Base-by-base conservation (phyloP, 2,888 invertebrate species). In the Aplocera efformata region DNA sequence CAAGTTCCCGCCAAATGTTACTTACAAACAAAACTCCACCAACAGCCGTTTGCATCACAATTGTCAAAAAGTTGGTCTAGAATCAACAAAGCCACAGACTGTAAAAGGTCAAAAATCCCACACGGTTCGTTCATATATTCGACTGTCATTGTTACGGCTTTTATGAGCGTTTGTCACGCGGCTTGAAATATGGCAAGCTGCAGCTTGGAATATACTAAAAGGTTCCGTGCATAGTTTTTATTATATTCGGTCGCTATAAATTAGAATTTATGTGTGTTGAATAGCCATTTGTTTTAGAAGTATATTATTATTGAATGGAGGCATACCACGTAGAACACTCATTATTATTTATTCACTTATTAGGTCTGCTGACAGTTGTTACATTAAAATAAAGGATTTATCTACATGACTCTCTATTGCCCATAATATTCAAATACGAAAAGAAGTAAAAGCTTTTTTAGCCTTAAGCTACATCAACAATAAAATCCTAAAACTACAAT, bases 111-210 rank as follows among this genome's bases (percentile, higher is more conserved):
- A 55, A 48, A 48, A 50, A 23, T 32, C 45, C 60, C 56, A 58
- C 61, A 60, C 54, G 48, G 48, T 57, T 62, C 30, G 33, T 32
- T 63, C 66, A 67, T 73, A 72, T 67, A 69, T 65, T 60, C 60
- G 57, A 53, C 64, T 65, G 68, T 68, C 72, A 68, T 71, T 67
- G 63, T 57, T 48, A 47, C 41, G 49, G 55, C 53, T 48, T 72
- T 79, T 77, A 78, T 73, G 63, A 54, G 51, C 47, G 42, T 58
- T 61, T 60, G 72, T 72, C 78, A 79, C 77, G 78, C 69, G 55
- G 51, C 27, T 34, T 48, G 48, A 38, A 33, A 29, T 41, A 36
- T 36, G 42, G 26, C 10, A 33, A 34, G 34, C 11, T 10, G 13
- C 29, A 38, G 32, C 26, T 26, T 8, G n/a, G 34, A 28, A 38